Percentiles rank a stretch among this genome's conserved stretches.
Conservation (phyloP, 2,113 vertebrate genomes). For the Apteryx mantelli region DNA sequence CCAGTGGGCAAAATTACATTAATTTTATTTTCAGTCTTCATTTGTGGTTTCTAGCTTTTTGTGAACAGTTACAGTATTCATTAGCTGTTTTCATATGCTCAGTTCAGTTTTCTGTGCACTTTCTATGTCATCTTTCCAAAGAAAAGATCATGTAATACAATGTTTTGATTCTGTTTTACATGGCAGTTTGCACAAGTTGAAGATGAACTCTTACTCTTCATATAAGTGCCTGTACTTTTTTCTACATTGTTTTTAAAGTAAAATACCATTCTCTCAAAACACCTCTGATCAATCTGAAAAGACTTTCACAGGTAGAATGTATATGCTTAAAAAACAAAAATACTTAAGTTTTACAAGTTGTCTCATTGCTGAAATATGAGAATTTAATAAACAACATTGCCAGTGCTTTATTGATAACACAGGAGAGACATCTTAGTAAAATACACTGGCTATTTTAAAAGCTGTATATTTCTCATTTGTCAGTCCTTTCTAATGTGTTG, state of each 20-base stretch:
- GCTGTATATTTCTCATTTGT: neutral
- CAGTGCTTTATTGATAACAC: neutral
- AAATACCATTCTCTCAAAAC: neutral
- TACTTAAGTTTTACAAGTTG: neutral
- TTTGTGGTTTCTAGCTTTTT: conserved; percentile 46
- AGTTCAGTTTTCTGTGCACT: neutral
- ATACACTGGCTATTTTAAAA: neutral
- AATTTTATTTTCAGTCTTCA: conserved; percentile 41
- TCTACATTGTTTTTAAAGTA: neutral
- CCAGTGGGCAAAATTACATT: conserved; percentile 1
- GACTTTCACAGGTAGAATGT: neutral
- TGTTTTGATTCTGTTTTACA: neutral
- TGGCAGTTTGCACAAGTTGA: neutral
- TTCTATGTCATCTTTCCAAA: neutral
- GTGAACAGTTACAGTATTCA: neutral
- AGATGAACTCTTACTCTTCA: neutral
- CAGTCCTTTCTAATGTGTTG: conserved; percentile 14
- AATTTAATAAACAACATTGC: neutral
- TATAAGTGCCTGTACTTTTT: neutral
- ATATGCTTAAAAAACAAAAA: neutral
- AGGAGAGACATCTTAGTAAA: conserved; percentile 2
- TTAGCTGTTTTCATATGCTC: neutral
- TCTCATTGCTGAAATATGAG: neutral
- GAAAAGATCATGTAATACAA: neutral
- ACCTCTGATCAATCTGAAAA: neutral